These are phyloP conservation scores for Cinclus cinclus DNA, from an alignment of 2,113 vertebrate genomes.

Conservation along the genomic window DNA sequence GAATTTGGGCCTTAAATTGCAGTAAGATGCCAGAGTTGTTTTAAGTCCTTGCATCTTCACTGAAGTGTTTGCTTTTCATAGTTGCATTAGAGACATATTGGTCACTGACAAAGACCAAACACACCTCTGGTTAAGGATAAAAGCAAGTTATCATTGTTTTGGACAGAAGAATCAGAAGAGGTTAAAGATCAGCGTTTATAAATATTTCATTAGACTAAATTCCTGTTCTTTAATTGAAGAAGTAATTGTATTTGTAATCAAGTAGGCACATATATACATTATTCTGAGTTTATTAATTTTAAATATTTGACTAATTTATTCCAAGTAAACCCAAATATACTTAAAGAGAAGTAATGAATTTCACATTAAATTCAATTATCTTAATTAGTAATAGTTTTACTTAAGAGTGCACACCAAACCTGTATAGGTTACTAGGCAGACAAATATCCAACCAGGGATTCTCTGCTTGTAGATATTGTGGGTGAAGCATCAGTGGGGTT, in stretches of 20 bases:
- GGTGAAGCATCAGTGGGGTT: neutral
- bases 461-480: neutral
- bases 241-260: neutral
- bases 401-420: neutral
- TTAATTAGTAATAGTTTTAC: conserved; percentile 2
- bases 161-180: neutral
- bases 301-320: conserved; percentile 21
- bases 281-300: neutral
- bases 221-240: neutral
- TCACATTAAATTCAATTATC: neutral
- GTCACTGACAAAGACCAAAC: neutral
- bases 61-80: neutral
- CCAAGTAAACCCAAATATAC: neutral
- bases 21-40: neutral
- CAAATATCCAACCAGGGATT: neutral
- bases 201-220: neutral
- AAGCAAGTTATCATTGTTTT: neutral
- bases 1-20: neutral
- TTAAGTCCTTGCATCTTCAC: neutral
- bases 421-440: neutral
- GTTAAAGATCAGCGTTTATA: neutral
- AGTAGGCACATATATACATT: neutral
- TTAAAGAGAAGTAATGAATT: neutral
- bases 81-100: neutral
- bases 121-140: neutral